A percentile compares a stretch with the other conserved stretches of the same genome.
Evolutionary conservation across 2,797 vertebrate species (phyloP).

Genomic region (Typhlichthys eigenmanni): DNA sequence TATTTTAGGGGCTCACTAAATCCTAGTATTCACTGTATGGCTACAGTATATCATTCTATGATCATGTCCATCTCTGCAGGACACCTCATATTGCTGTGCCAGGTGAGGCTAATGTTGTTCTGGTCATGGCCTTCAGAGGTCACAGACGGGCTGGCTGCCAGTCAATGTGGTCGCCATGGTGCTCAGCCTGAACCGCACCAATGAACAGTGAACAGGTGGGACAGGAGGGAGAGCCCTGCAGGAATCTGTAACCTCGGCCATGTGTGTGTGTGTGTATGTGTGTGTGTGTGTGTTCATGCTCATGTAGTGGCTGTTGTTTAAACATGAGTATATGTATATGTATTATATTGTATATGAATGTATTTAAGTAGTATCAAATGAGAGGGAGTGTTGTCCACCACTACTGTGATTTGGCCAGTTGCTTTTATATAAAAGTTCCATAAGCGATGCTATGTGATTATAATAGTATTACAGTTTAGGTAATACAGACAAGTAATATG

Average conservation of each 20-base stretch:
- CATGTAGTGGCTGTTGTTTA: neutral
- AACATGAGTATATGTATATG: constrained; percentile 14
- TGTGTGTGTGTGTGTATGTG: constrained; percentile 19
- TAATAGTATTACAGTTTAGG: too few species aligned
- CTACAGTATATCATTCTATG: too few species aligned
- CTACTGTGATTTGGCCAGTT: too few species aligned
- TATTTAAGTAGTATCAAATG: constrained; percentile 3
- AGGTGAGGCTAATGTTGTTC: too few species aligned
- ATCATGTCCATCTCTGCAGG: too few species aligned
- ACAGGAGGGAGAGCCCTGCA: constrained; percentile 56
- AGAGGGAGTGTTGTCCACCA: too few species aligned
- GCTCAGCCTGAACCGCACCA: constrained; percentile 52
- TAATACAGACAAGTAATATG: too few species aligned
- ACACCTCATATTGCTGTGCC: too few species aligned
- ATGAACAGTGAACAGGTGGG: constrained; percentile 62
- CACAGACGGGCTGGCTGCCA: constrained; percentile 59
- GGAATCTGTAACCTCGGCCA: constrained; percentile 58
- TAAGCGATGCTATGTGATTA: too few species aligned
- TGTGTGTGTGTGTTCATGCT: constrained; percentile 2
- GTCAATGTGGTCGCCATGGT: constrained; percentile 46
- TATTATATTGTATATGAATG: neutral
- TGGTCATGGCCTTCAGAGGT: constrained; percentile 51
- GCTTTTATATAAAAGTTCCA: too few species aligned
- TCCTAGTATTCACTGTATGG: too few species aligned
- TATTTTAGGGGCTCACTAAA: too few species aligned